Conservation (phyloP, 2,888 invertebrate species). For the Empis stercorea region DNA sequence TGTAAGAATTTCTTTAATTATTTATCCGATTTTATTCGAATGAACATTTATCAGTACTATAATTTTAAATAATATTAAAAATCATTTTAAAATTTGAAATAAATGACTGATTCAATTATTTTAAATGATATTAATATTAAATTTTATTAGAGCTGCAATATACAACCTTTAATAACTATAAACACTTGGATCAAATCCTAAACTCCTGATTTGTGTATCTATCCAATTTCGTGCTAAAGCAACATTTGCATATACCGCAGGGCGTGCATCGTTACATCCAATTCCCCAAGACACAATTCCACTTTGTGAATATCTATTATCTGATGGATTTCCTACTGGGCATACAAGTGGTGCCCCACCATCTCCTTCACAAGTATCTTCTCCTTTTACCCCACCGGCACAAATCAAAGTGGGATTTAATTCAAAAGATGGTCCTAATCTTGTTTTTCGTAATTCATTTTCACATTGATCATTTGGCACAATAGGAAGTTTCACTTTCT, state of each 20-base stretch:
- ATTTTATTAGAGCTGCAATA: no score
- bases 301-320: conserved; percentile 11
- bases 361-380: conserved; percentile 32
- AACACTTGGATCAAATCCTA: conserved; percentile 36
- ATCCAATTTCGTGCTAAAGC: conserved; percentile 59
- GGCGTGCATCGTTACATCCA: conserved; percentile 59
- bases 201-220: conserved; percentile 43
- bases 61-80: no score
- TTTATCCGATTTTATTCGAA: no score
- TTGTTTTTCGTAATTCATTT: conserved; percentile 39
- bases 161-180: conserved; percentile 19
- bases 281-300: conserved; percentile 67
- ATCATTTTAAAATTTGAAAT: no score
- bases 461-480: conserved; percentile 39
- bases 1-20: no score
- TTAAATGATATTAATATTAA: no score
- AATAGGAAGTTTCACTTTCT: conserved; percentile 54
- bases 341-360: conserved; percentile 64
- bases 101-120: no score
- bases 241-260: conserved; percentile 69
- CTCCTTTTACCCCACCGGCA: conserved; percentile 31
- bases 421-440: conserved; percentile 48
- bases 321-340: conserved; percentile 39
- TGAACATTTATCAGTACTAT: no score
- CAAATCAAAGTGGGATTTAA: conserved; percentile 56